Evolutionary conservation across 2,113 vertebrate species (phyloP).

Genomic region (Leptobrachium leishanense): DNA sequence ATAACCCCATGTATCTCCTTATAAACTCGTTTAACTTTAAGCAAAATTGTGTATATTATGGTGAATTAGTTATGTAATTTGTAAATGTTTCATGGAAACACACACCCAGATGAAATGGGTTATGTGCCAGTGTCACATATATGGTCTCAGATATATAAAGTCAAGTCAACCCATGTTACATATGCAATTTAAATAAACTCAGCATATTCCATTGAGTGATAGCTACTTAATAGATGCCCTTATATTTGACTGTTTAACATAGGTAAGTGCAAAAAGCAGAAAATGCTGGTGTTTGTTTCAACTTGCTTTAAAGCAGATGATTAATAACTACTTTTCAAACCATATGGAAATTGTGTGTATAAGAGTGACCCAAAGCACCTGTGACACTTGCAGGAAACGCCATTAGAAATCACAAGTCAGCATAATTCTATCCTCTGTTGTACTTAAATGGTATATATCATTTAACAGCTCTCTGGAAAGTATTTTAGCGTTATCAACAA

Average conservation of each 20-base stretch:
- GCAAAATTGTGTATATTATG: too few relatives aligned
- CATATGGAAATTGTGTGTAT: conserved; percentile 54
- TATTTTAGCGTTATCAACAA: conserved; percentile 50
- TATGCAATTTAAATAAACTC: conserved; percentile 14
- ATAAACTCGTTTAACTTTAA: too few relatives aligned
- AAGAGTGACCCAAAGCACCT: conserved; percentile 66
- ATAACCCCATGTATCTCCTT: too few relatives aligned
- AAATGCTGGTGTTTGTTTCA: conserved; percentile 53
- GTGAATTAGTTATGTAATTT: too few relatives aligned
- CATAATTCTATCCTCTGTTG: conserved; percentile 49
- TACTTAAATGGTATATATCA: conserved; percentile 49
- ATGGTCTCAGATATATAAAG: too few relatives aligned
- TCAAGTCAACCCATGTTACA: too few relatives aligned
- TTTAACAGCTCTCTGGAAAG: conserved; percentile 49
- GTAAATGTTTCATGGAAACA: too few relatives aligned
- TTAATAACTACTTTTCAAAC: conserved; percentile 65
- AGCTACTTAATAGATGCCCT: neutral
- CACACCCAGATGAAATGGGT: too few relatives aligned
- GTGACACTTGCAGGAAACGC: conserved; percentile 50
- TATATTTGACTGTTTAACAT: conserved; percentile 44
- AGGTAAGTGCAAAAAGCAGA: conserved; percentile 53
- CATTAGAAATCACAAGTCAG: conserved; percentile 44
- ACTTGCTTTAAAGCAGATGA: conserved; percentile 56
- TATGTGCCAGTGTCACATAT: too few relatives aligned
- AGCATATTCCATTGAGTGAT: conserved; percentile 44